A percentile compares a stretch with the other conserved stretches of the same genome.
phyloP scores from a whole-genome alignment of 2,888 invertebrate genomes.

The Pristionchus arcanus region DNA sequence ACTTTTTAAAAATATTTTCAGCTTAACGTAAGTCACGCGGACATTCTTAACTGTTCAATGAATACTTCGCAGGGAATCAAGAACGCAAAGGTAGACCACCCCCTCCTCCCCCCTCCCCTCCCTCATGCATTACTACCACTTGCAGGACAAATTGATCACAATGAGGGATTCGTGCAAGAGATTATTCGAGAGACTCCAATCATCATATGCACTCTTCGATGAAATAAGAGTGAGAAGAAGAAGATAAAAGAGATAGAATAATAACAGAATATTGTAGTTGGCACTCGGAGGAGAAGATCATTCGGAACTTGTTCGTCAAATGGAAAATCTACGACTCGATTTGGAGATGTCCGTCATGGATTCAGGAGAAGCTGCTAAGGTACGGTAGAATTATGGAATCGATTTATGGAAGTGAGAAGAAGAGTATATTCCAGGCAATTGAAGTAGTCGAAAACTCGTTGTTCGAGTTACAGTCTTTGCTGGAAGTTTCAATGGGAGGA shows the following conservation, averaged over 20 bases:
- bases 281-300: conserved; percentile 9
- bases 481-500: background rate
- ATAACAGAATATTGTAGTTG: background rate
- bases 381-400: background rate
- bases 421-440: background rate
- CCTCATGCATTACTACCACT: background rate
- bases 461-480: conserved; percentile 38
- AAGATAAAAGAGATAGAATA: background rate
- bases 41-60: conserved; percentile 15
- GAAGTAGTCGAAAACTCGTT: conserved; percentile 40
- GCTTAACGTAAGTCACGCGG: background rate
- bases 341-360: conserved; percentile 3
- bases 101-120: background rate
- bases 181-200: conserved; percentile 2
- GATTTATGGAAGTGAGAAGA: background rate
- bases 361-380: conserved; percentile 19
- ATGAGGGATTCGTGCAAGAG: conserved; percentile 1
- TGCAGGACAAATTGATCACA: background rate
- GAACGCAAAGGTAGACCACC: conserved; percentile 2
- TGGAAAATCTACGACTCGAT: background rate
- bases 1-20: background rate
- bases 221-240: conserved; percentile 34
- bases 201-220: conserved; percentile 19
- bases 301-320: background rate
- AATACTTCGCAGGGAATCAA: conserved; percentile 22